Percentiles rank a stretch among this genome's conserved stretches.
Conservation (phyloP, 2,113 vertebrate species). For the Hippotragus niger region DNA sequence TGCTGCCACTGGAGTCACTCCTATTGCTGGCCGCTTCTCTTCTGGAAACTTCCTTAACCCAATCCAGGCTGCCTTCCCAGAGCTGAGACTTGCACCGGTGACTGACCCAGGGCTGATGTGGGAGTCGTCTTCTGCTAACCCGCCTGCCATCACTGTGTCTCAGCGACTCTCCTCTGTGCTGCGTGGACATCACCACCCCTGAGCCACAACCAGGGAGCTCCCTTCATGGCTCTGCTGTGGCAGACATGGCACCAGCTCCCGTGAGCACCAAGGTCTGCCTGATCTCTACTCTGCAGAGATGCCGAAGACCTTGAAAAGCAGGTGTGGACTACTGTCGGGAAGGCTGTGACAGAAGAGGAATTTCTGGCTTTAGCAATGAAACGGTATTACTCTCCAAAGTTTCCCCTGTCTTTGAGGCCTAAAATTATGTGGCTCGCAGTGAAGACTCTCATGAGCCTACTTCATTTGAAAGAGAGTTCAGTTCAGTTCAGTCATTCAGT, state of each 20-base stretch:
- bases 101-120: background rate
- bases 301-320: background rate
- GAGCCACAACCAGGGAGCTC: background rate
- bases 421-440: background rate
- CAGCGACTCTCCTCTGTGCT: background rate
- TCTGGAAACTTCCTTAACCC: background rate
- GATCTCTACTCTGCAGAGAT: background rate
- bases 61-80: background rate
- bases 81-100: background rate
- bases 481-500: background rate
- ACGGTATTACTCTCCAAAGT: background rate
- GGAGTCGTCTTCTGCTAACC: background rate
- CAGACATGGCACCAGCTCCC: rapidly evolving
- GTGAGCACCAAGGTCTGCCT: background rate
- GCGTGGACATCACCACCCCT: background rate
- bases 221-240: background rate
- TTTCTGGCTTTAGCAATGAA: background rate
- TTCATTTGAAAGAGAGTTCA: background rate
- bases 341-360: background rate
- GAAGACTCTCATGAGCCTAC: background rate
- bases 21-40: background rate
- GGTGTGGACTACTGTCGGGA: background rate
- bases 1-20: background rate
- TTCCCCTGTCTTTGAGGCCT: background rate
- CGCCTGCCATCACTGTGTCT: rapidly evolving